Percentiles rank a stretch among this genome's conserved stretches.
phyloP scores from a whole-genome alignment of 2,113 vertebrate genomes.

The Danio rerio region GRCz12tu NC_133177.1:33212001-33212500 shows the following conservation, averaged over 20 bases:
- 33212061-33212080: not conserved
- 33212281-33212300: conserved; percentile 9
- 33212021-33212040: not conserved
- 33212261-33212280: not conserved
- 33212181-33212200: not conserved
- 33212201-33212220: not conserved
- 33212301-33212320: conserved; percentile 25
- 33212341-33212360: conserved; percentile 11
- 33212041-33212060: not conserved
- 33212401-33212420: too few relatives aligned
- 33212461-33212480: too few relatives aligned
- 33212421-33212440: too few relatives aligned
- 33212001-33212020: not conserved
- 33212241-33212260: not conserved
- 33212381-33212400: too few relatives aligned
- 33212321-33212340: conserved; percentile 40
- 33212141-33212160: not conserved
- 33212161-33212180: not conserved
- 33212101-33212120: not conserved
- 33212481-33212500: too few relatives aligned
- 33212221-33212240: not conserved
- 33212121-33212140: not conserved
- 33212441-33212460: too few relatives aligned
- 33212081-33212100: not conserved
- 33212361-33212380: not conserved